A percentile compares a stretch with the other conserved stretches of the same genome.
Evolutionary conservation across 2,113 vertebrate genomes (phyloP).

Genomic region (Tachysurus vachellii): DNA sequence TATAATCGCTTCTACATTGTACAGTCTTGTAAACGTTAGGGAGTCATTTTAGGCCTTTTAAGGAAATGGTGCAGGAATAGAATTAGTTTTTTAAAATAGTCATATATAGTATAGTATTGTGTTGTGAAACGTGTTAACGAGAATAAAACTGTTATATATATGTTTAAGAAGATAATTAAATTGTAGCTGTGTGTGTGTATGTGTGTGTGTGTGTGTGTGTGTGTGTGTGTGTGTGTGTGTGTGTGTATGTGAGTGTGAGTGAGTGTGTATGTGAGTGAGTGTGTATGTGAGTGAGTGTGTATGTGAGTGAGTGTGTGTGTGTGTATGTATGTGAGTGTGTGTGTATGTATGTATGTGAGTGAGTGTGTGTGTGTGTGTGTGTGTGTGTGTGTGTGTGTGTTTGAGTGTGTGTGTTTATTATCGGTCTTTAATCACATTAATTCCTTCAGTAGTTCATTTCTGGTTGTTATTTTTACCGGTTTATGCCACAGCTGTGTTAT

Average conservation of each 20-base stretch:
- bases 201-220: not conserved
- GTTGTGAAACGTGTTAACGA: too few relatives aligned
- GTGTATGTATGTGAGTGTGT: too few relatives aligned
- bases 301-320: too few relatives aligned
- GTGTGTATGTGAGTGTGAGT: not conserved
- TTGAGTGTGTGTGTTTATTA: not conserved
- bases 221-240: not conserved
- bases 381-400: not conserved
- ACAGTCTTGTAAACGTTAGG: not conserved
- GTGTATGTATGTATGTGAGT: not conserved
- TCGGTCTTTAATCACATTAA: not conserved
- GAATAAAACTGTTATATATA: not conserved
- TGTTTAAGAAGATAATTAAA: not conserved
- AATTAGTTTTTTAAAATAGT: not conserved
- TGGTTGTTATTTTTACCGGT: not conserved
- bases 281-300: not conserved
- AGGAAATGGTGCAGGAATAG: not conserved
- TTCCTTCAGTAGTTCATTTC: not conserved
- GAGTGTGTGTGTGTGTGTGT: not conserved
- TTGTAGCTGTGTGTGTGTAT: not conserved
- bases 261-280: too few relatives aligned
- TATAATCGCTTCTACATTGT: not conserved
- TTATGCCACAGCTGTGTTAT: not conserved
- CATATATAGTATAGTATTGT: not conserved
- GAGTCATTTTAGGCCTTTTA: not conserved